phyloP scores from a whole-genome alignment of 2,113 vertebrate genomes.

The Notarius quadriscutis region DNA sequence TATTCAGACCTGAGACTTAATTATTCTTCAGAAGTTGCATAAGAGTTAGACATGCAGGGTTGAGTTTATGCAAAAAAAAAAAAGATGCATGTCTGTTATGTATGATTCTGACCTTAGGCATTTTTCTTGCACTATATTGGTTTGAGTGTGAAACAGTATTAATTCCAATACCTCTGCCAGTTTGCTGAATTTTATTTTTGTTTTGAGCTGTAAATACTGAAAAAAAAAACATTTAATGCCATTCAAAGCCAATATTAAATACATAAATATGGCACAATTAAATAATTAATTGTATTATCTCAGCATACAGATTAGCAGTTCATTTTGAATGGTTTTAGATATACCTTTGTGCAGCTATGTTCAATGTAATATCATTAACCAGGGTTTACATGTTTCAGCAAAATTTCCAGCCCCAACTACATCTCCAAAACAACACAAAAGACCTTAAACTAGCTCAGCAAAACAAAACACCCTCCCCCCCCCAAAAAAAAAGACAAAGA shows the following conservation, averaged over 20 bases:
- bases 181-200: no score
- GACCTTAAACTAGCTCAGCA: background rate
- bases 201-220: no score
- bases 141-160: no score
- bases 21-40: background rate
- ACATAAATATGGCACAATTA: background rate
- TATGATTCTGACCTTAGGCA: no score
- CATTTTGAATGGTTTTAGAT: background rate
- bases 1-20: background rate
- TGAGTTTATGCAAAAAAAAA: no score
- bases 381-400: background rate
- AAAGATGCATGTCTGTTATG: no score
- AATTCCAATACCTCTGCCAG: no score
- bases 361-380: background rate
- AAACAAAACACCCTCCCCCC: no score
- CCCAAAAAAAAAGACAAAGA: no score
- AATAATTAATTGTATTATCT: background rate
- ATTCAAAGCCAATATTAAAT: no score
- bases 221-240: no score
- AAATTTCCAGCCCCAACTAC: background rate
- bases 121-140: no score
- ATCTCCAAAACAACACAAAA: background rate
- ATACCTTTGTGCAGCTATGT: background rate
- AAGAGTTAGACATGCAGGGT: background rate
- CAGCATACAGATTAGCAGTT: background rate